Conservation (phyloP, 2,888 invertebrate species). For the Sialis lutaria region DNA sequence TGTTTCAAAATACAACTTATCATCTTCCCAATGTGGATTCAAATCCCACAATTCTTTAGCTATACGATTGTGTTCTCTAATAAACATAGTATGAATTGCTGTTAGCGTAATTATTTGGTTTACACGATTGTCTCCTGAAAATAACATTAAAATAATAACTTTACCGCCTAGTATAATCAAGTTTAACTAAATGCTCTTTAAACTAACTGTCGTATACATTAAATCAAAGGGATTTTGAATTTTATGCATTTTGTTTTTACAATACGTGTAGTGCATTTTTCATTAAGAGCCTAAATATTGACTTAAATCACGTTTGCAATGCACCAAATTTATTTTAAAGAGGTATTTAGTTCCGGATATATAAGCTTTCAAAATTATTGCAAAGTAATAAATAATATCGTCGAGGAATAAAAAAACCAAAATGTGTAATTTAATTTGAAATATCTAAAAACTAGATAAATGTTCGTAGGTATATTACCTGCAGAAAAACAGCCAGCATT, state of each 20-base stretch:
- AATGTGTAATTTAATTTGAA: background rate
- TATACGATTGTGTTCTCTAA: conserved; percentile 67
- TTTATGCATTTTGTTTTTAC: no score
- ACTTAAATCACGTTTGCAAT: no score
- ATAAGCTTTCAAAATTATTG: conserved; percentile 3
- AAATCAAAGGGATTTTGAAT: no score
- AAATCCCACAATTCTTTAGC: conserved; percentile 39
- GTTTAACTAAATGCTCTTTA: no score
- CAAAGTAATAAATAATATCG: no score
- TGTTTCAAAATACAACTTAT: conserved; percentile 53
- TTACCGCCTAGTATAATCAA: no score
- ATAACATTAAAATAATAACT: background rate
- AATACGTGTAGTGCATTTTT: no score
- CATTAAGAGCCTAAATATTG: no score
- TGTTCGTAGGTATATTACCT: conserved; percentile 23
- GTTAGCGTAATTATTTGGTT: conserved; percentile 65
- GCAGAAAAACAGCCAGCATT: conserved; percentile 51
- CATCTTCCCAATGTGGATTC: conserved; percentile 62
- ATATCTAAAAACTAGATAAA: background rate
- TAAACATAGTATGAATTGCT: conserved; percentile 52
- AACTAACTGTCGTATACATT: no score
- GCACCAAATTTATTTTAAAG: no score
- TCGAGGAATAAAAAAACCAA: no score
- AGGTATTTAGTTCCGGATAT: no score
- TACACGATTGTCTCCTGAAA: conserved; percentile 52